Evolutionary conservation across 2,113 vertebrate species (phyloP), one percentile per base, ranked within the genome.

Genomic region (Pundamilia nyererei): DNA sequence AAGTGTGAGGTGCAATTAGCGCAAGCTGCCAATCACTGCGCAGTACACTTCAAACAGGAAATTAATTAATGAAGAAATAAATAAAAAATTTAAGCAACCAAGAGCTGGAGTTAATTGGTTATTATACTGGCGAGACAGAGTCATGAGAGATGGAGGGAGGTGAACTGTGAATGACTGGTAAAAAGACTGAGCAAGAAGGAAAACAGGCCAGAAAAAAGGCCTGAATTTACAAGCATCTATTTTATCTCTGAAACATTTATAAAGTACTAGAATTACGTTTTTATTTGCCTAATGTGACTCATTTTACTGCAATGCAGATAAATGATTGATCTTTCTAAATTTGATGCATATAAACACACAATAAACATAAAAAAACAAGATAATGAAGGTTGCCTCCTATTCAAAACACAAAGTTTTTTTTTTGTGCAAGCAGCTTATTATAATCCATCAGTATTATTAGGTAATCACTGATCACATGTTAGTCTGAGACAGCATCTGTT

Each of bases 51-150:
- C 89, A 86, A 87, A 91, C 83, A 90, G 84, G 83, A 94, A 92
- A 93, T 88, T 26, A 94, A 91, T 86, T 84, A 88, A 92, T 87
- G 68, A 89, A 75, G 54, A 89, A 94, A 94, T 77, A 91, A 89
- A 89, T 86, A 86, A 89, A 92, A 79, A 90, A 89, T 31, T 17
- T 10, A 77, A 58, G 86, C 47, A 86, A 85, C 81, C 72, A 70
- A 82, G 90, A 85, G 82, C 35, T 13, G 19, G 24, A 82, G 87
- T 84, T 94, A 94, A 95, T 92, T 92, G 90, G 85, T 90, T 90
- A 87, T 94, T 92, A 93, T 58, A 49, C 81, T 86, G 81, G 87
- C n/a, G 49, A 93, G 86, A 90, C 40, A 75, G 89, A 79, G 80
- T 47, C 68, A 87, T 60, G 51, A 86, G 80, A 82, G 86, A 84